Evolutionary conservation across 2,888 invertebrate species (phyloP), one percentile per base, ranked within the genome.

Genomic region (Clusia tigrina): DNA sequence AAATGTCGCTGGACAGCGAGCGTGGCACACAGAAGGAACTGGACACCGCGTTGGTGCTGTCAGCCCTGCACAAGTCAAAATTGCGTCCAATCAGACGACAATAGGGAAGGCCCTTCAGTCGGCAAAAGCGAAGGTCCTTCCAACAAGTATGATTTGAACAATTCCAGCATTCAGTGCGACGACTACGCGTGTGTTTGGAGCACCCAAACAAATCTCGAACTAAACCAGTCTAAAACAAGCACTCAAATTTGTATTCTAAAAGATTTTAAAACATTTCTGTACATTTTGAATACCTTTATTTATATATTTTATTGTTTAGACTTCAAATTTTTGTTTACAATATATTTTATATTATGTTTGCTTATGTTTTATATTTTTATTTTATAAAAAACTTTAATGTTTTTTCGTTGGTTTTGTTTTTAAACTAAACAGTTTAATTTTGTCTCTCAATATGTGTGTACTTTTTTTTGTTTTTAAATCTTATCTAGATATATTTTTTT

Each of bases 41-140:
- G 71, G 97, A 98, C 77, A 96, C 94, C 2, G 95, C 96, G 0
- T 89, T 94, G 42, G 92, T 98, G 38, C 84, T 96, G 66, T 92
- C 95, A 81, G 98, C 98, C 1, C 86, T 97, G 66, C 88, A 92
- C 42, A 74, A 77, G 64, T 80, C 83, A 0, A 79, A 79, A 62
- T 73, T 72, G 57, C 70, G 76, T 2, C 74, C 74, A 55, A 64
- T 48, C 15, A 54, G 23, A 48, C 42, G n/a, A 42, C 42, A 12
- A 42, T 32, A 32, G 12, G 6, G 12, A 32, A 32, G 32, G 32
- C 32, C 32, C 12, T 32, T 32, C 5, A 54, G 23, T 20, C 42
- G n/a, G n/a, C 42, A 12, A 42, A 9, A 32, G 12, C 32, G 12
- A 32, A 32, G 32, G 32, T 12, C 32, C 12, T 32, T 32, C 5